Conservation (phyloP, 2,113 vertebrate genomes). For the Cepphus grylle region DNA sequence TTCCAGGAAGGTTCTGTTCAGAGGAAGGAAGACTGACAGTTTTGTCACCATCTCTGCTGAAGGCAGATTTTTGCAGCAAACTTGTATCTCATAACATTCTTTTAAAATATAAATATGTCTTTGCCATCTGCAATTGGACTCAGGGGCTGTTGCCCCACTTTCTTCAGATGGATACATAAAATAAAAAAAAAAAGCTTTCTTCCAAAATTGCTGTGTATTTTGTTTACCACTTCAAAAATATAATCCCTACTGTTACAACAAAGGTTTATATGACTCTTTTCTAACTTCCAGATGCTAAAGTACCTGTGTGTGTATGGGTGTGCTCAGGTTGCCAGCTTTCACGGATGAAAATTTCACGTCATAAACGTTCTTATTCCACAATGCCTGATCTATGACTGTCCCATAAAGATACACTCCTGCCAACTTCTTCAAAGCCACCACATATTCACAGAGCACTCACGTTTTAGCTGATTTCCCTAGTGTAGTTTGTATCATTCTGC, state of each 20-base stretch:
- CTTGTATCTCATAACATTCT: background rate
- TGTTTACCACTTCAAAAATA: slow-evolving; percentile 4
- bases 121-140: background rate
- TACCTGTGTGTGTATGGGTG: background rate
- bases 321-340: background rate
- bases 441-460: background rate
- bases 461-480: slow-evolving; percentile 47
- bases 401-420: slow-evolving; percentile 35
- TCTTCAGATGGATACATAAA: background rate
- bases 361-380: slow-evolving; percentile 6
- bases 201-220: background rate
- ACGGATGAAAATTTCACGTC: background rate
- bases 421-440: slow-evolving; percentile 57
- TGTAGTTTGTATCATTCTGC: slow-evolving; percentile 42
- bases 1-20: background rate
- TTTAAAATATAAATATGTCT: background rate
- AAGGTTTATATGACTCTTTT: background rate
- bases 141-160: background rate
- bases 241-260: background rate
- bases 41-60: background rate
- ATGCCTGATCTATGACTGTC: slow-evolving; percentile 29
- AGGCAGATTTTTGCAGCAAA: background rate
- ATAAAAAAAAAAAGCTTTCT: background rate
- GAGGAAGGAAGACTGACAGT: background rate
- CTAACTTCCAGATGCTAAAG: background rate